A percentile compares a stretch with the other conserved stretches of the same genome.
These are phyloP conservation scores for Polypedilum pembai DNA, from an alignment of 1,140 invertebrate species.

Conservation along the genomic window DNA sequence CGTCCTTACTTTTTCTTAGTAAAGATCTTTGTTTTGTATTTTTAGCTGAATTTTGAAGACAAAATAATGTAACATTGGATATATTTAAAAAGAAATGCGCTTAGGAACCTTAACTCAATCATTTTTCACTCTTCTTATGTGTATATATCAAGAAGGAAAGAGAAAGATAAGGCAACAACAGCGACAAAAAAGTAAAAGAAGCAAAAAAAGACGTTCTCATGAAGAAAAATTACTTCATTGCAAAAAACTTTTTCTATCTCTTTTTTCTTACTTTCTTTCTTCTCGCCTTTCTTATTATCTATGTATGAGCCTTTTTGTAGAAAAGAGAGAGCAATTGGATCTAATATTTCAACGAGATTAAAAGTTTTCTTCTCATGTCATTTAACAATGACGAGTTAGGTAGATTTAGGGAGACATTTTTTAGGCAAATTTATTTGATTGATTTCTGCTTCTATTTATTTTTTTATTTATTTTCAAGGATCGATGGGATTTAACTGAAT, in stretches of 20 bases:
- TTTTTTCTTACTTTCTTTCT: background rate
- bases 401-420: background rate
- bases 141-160: no score
- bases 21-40: background rate
- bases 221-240: conserved; percentile 14
- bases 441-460: background rate
- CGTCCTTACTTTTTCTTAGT: background rate
- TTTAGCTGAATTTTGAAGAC: background rate
- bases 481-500: no score
- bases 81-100: background rate
- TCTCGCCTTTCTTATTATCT: background rate
- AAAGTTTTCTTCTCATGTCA: background rate
- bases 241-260: conserved; percentile 5
- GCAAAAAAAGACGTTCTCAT: background rate
- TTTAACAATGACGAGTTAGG: background rate
- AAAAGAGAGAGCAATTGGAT: background rate
- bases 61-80: background rate
- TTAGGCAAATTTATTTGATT: conserved; percentile 6
- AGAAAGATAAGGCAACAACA: background rate
- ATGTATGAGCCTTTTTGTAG: no score
- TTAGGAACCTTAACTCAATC: background rate
- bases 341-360: conserved; percentile 18
- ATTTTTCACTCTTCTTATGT: background rate
- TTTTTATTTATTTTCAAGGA: no score
- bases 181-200: no score